These are phyloP conservation scores for Pseudolaguvia tuberculata DNA, from an alignment of 2,113 vertebrate species.

Conservation along the genomic window DNA sequence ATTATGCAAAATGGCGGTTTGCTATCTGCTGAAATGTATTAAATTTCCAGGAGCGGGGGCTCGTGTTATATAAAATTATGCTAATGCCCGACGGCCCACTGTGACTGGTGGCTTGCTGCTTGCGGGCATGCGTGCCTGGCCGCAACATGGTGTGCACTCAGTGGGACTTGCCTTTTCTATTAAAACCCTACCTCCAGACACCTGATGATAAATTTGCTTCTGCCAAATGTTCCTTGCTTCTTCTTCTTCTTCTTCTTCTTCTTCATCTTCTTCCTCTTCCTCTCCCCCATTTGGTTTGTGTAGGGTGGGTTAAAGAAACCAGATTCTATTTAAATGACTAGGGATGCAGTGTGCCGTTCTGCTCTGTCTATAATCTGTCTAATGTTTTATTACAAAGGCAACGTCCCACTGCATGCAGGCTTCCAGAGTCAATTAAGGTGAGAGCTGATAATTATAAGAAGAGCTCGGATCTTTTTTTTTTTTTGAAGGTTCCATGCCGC, in stretches of 20 bases:
- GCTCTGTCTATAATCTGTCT: conserved; percentile 75
- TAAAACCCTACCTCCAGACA: conserved; percentile 99
- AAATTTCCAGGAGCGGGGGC: conserved; percentile 95
- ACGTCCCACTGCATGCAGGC: conserved; percentile 66
- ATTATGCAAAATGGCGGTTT: conserved; percentile 99
- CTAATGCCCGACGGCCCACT: conserved; percentile 96
- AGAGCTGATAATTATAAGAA: conserved; percentile 87
- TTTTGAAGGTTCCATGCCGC: conserved; percentile 66
- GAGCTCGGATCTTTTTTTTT: conserved; percentile 77
- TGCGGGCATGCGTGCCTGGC: conserved; percentile 96
- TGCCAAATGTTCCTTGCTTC: conserved; percentile 96
- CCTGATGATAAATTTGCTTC: conserved; percentile 99
- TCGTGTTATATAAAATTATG: conserved; percentile 99
- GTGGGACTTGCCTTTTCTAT: conserved; percentile 99
- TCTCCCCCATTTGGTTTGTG: conserved; percentile 72
- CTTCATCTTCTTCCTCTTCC: conserved; percentile 66
- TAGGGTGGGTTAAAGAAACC: conserved; percentile 80
- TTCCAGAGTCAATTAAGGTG: conserved; percentile 84
- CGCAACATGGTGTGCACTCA: conserved; percentile 89
- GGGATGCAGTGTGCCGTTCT: conserved; percentile 87
- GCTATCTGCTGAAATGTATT: conserved; percentile 97
- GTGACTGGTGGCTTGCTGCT: conserved; percentile 97
- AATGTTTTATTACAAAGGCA: conserved; percentile 19
- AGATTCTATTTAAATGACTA: conserved; percentile 98
- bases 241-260: conserved; percentile 67